Evolutionary conservation across 2,888 invertebrate genomes (phyloP).

Genomic region (Lithophane socia): DNA sequence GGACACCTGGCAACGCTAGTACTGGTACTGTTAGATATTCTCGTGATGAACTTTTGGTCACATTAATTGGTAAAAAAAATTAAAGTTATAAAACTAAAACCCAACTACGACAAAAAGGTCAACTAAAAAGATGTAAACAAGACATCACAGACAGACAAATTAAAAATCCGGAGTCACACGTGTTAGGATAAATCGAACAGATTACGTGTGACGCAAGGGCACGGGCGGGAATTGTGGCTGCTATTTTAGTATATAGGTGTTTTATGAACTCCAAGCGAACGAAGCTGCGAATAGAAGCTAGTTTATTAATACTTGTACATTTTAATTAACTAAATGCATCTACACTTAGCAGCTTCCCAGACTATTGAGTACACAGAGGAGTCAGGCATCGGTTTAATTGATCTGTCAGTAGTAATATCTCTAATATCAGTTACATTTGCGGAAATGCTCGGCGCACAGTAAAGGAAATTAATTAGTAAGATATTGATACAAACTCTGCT

Average conservation of each 20-base stretch:
- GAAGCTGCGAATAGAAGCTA: too few species aligned
- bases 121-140: too few species aligned
- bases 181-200: too few species aligned
- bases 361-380: neutral
- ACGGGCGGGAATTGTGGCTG: too few species aligned
- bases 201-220: too few species aligned
- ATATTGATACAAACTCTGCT: constrained; percentile 20
- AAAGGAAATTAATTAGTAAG: constrained; percentile 32
- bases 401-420: constrained; percentile 36
- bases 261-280: too few species aligned
- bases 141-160: too few species aligned
- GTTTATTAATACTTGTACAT: neutral
- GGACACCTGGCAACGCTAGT: too few species aligned
- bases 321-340: constrained; percentile 26
- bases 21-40: neutral
- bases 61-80: neutral
- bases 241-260: too few species aligned
- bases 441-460: constrained; percentile 8
- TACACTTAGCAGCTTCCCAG: neutral
- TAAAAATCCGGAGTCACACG: too few species aligned
- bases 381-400: constrained; percentile 35
- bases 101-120: too few species aligned
- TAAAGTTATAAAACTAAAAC: too few species aligned
- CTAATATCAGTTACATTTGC: constrained; percentile 27
- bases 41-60: neutral